phyloP scores from a whole-genome alignment of 2,797 vertebrate genomes.

The Etheostoma nigrum region DNA sequence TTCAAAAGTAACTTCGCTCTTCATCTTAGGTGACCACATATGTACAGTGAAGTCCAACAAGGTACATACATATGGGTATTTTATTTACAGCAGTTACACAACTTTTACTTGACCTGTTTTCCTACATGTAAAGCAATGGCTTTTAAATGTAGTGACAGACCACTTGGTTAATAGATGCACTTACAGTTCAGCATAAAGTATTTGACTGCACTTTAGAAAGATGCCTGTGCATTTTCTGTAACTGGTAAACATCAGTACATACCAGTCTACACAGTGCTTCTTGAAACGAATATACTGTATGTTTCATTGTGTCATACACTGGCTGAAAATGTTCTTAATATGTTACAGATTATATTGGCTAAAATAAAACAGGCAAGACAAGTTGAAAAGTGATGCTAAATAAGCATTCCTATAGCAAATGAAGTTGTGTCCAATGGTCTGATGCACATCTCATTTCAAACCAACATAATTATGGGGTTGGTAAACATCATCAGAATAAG shows the following conservation, averaged over 20 bases:
- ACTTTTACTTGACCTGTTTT: slow-evolving; percentile 12
- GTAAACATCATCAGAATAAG: slow-evolving; percentile 24
- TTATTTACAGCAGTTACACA: slow-evolving; percentile 26
- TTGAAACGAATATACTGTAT: slow-evolving; percentile 23
- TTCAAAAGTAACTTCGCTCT: slow-evolving; percentile 28
- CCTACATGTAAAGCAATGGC: background rate
- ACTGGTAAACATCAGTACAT: slow-evolving; percentile 22
- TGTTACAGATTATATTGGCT: slow-evolving; percentile 9
- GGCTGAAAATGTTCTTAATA: slow-evolving; percentile 8
- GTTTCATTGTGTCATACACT: slow-evolving; percentile 3
- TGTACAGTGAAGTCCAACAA: slow-evolving; percentile 30
- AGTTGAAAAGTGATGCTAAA: slow-evolving; percentile 31
- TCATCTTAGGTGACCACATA: slow-evolving; percentile 10
- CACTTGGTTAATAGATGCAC: slow-evolving; percentile 10
- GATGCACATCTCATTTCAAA: slow-evolving; percentile 54
- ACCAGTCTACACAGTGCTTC: slow-evolving; percentile 15
- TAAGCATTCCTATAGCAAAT: slow-evolving; percentile 14
- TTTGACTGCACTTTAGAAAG: slow-evolving; percentile 14
- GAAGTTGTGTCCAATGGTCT: slow-evolving; percentile 5
- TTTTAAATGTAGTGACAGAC: background rate
- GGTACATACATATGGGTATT: background rate
- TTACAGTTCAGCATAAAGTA: slow-evolving; percentile 20
- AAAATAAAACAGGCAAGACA: slow-evolving; percentile 27
- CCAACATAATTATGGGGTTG: slow-evolving; percentile 27
- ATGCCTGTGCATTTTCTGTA: slow-evolving; percentile 1